Conservation (phyloP, 2,113 vertebrate genomes). For the Colaptes auratus region DNA sequence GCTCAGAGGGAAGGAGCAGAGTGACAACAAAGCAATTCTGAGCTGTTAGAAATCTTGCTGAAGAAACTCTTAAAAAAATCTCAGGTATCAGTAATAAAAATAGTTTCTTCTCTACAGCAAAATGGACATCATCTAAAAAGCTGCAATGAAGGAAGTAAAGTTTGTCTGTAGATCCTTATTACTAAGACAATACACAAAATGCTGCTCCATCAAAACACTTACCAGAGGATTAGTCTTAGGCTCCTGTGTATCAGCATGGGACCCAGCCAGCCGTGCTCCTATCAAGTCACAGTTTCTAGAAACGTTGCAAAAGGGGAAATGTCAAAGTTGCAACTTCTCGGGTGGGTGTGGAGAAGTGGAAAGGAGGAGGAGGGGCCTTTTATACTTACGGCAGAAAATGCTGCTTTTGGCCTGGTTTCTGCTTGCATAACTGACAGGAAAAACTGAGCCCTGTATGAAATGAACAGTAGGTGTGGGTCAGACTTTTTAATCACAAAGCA, state of each 20-base stretch:
- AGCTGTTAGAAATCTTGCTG: neutral
- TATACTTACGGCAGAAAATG: slow-evolving; percentile 72
- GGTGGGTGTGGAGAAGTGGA: neutral
- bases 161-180: neutral
- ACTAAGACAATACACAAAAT: neutral
- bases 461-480: neutral
- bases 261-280: slow-evolving; percentile 56
- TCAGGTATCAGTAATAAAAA: neutral
- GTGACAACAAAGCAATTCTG: neutral
- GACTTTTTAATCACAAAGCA: neutral
- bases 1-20: neutral
- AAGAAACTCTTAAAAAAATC: too few relatives aligned
- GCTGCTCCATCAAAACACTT: neutral
- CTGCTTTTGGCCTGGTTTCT: slow-evolving; percentile 28
- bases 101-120: neutral
- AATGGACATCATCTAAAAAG: neutral
- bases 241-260: slow-evolving; percentile 35
- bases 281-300: slow-evolving; percentile 40
- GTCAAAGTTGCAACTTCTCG: neutral
- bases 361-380: neutral
- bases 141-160: neutral
- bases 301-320: neutral
- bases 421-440: slow-evolving; percentile 36
- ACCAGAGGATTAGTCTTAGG: slow-evolving; percentile 67
- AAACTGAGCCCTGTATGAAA: slow-evolving; percentile 60